Evolutionary conservation across 1,140 invertebrate genomes (phyloP), one percentile per base, ranked within the genome.

Genomic region (Trachymyrmex cornetzi): DNA sequence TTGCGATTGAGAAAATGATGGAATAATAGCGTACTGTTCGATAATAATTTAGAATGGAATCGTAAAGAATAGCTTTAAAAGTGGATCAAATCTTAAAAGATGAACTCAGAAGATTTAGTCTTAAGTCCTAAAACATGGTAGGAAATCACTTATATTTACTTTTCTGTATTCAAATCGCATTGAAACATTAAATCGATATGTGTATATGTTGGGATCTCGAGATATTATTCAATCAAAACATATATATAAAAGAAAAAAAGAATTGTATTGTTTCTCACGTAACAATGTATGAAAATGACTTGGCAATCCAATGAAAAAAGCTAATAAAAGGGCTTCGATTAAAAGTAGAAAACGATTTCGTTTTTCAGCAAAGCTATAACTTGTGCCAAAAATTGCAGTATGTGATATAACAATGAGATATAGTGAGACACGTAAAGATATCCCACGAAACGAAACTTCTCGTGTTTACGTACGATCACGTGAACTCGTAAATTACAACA

Each of bases 401-500:
- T 50, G 67, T 90, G 88, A 89, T 71, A 87, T 87, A 90, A 90
- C 67, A 59, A 85, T 63, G 85, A 71, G 66, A 72, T 72, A 59
- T 63, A 82, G 24, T 38, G 11, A 48, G 22, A 48, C 11, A 66
- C 63, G 11, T 66, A 66, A 66, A 66, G 63, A 64, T 24, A 53
- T n/a, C 14, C 14, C 2, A 34, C 63, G 16, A 34, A 82, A 72
- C 34, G 16, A 34, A 82, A 72, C 19, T 82, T 72, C 53, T 82
- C 79, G 34, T 72, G 66, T 82, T 82, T 82, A 72, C 48, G 50
- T 11, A 19, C 16, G 6, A 38, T 69, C 77, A 69, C 48, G 48
- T 81, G 77, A 81, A 30, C 50, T 81, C 79, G 16, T 81, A 81
- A 81, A 81, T 50, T 71, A 57, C 53, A 55, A 55, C 50, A 24